Base-by-base conservation (phyloP, 1,140 invertebrate species). In the Aethina tumida region DNA sequence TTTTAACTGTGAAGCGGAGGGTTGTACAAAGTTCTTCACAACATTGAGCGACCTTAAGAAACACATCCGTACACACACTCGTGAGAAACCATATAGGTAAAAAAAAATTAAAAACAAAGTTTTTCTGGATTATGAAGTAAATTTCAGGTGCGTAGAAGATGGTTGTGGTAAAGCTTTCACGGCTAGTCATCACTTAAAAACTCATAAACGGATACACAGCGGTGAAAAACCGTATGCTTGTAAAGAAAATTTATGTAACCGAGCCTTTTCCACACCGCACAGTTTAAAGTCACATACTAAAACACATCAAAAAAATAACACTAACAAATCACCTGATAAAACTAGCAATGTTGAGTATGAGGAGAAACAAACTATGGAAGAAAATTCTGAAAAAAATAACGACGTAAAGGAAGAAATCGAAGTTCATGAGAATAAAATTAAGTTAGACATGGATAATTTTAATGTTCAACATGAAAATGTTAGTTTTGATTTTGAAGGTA, bases 1-100 rank as follows among this genome's bases (percentile, higher is more conserved):
- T n/a, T 97, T 95, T 62, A 92, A 95, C 63, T 97, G 92, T 66
- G 73, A 79, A 54, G 69, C 79, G 40, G 70, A 74, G 50, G 81
- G 83, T 39, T 97, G 91, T 55, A 71, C 77, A 28, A 95, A 95
- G 64, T 87, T 79, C 63, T 97, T 97, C 62, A 96, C 91, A 5
- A 96, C 92, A 18, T 65, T 90, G 28, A 92, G 87, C 63, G 91
- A 95, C 66, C 70, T 94, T 47, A 85, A 90, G 64, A 96, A 95
- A 75, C 92, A 96, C 64, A 76, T 79, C 50, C 71, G 90, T 39
- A 91, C 86, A 26, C 90, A 96, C 54, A 93, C 90, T 34, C 84
- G 91, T 62, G 89, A 94, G 66, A 75, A 85, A 56, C 89, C 89
- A 2, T 95, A 88, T 69, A 86, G 81, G 85, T 89, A 72, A 66